Percentiles rank a stretch among this genome's conserved stretches.
Conservation (phyloP, 2,113 vertebrate species). For the Phainopepla nitens region DNA sequence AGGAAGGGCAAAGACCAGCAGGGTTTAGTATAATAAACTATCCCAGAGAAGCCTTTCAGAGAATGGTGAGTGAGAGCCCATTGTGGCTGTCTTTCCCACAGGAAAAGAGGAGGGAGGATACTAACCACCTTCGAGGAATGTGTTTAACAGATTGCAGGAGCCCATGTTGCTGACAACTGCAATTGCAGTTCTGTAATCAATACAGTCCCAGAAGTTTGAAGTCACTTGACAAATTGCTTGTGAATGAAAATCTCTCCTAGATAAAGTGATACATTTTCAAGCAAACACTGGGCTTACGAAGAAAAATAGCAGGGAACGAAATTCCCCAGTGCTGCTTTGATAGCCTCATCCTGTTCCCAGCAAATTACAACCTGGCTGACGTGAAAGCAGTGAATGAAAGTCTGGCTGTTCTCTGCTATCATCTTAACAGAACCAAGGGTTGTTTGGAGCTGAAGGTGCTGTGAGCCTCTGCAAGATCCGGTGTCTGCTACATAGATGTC, state of each 20-base stretch:
- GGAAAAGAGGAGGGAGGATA: conserved; percentile 31
- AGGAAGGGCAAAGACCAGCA: not conserved
- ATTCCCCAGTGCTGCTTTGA: not conserved
- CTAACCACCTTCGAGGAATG: conserved; percentile 44
- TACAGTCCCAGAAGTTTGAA: conserved; percentile 7
- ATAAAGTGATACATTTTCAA: conserved; percentile 4
- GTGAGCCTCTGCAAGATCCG: rapidly evolving
- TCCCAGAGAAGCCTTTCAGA: not conserved
- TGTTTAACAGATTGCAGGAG: conserved; percentile 38
- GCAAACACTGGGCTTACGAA: not conserved
- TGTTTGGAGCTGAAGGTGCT: not conserved
- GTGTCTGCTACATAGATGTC: not conserved
- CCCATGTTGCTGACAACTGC: conserved; percentile 9
- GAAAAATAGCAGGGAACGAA: not conserved
- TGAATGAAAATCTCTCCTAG: conserved; percentile 2
- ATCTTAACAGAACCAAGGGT: not conserved
- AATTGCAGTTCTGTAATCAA: conserved; percentile 31
- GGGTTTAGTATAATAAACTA: conserved; percentile 1
- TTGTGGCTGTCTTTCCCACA: conserved; percentile 13
- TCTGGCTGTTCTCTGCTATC: not conserved
- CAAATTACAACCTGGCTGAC: not conserved
- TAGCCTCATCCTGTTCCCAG: not conserved
- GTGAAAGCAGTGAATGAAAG: not conserved
- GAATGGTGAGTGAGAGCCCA: conserved; percentile 17
- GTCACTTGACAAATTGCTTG: not conserved